Evolutionary conservation across 2,797 vertebrate species (phyloP), one percentile per base, ranked within the genome.

Genomic region (Linurgus olivaceus): DNA sequence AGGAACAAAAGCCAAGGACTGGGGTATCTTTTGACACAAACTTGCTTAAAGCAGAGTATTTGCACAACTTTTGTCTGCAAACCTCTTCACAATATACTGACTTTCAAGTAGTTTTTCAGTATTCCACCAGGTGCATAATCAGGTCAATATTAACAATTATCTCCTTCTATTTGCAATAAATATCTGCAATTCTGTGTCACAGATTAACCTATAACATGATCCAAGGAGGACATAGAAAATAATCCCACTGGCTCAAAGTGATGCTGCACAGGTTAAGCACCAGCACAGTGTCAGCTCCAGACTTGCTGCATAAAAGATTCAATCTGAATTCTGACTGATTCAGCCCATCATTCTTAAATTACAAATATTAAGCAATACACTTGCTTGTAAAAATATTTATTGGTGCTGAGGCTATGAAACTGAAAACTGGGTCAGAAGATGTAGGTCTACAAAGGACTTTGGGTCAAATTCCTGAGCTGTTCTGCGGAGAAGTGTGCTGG

Each of bases 341-440:
- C 44, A 83, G 44, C 48, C 47, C 65, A 72, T 77, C 54, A 51
- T 80, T 62, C 87, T 88, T 80, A 80, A 94, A 85, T 75, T 81
- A 81, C 62, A 86, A 88, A 66, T 51, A 86, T 70, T 78, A 77
- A 90, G 85, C 94, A 85, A 94, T 83, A 92, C 55, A 90, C 92
- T 97, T 97, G 83, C 93, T 94, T 94, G 68, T 75, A 92, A 97
- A 96, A 96, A 86, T 94, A 96, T 95, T 88, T 92, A 90, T 86
- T 74, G 70, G 77, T 90, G 78, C 55, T 95, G 68, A 95, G 75
- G 81, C 87, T 11, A 58, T 50, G 78, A 97, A 88, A 86, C 28
- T 86, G 86, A 93, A 95, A 96, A 85, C 59, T 71, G 65, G 90
- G 83, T 88, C 66, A 78, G 73, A 80, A 93, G 47, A 88, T 86